A percentile compares a stretch with the other conserved stretches of the same genome.
phyloP scores from a whole-genome alignment of 2,888 invertebrate species.

The Cerastis rubricosa region DNA sequence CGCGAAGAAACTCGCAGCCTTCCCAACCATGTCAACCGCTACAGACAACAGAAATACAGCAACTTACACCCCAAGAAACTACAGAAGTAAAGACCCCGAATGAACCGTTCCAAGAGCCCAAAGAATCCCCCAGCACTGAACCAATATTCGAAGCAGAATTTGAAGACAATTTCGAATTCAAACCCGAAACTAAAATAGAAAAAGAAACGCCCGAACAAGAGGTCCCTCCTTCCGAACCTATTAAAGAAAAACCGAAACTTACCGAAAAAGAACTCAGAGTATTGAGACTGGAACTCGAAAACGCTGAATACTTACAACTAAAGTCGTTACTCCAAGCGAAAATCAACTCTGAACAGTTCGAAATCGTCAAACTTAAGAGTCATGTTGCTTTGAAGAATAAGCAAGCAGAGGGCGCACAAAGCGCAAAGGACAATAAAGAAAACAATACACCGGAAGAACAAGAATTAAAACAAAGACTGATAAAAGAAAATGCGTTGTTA shows the following conservation, averaged over 20 bases:
- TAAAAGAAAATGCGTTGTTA: slow-evolving; percentile 92
- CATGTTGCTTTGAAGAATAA: slow-evolving; percentile 88
- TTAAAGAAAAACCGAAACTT: slow-evolving; percentile 87
- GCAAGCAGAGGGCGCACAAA: slow-evolving; percentile 79
- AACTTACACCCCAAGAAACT: slow-evolving; percentile 64
- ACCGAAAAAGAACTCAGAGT: slow-evolving; percentile 91
- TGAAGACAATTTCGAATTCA: slow-evolving; percentile 81
- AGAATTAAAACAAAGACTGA: slow-evolving; percentile 83
- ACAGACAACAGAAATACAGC: slow-evolving; percentile 44
- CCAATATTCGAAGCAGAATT: slow-evolving; percentile 82
- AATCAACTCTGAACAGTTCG: slow-evolving; percentile 93
- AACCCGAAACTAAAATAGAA: slow-evolving; percentile 70
- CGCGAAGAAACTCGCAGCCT: slow-evolving; percentile 71
- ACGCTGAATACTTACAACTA: slow-evolving; percentile 92
- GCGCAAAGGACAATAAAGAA: slow-evolving; percentile 82
- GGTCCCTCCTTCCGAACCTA: slow-evolving; percentile 70
- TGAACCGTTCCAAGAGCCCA: slow-evolving; percentile 70
- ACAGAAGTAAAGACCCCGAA: slow-evolving; percentile 69
- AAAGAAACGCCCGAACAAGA: slow-evolving; percentile 75
- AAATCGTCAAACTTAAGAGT: slow-evolving; percentile 92
- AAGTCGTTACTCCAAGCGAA: slow-evolving; percentile 93
- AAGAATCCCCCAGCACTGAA: slow-evolving; percentile 74
- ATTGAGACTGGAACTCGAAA: slow-evolving; percentile 92
- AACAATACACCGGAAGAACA: slow-evolving; percentile 82
- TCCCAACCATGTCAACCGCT: slow-evolving; percentile 51